Conservation (phyloP, 1,140 invertebrate genomes). For the Hesperophylax magnus region DNA sequence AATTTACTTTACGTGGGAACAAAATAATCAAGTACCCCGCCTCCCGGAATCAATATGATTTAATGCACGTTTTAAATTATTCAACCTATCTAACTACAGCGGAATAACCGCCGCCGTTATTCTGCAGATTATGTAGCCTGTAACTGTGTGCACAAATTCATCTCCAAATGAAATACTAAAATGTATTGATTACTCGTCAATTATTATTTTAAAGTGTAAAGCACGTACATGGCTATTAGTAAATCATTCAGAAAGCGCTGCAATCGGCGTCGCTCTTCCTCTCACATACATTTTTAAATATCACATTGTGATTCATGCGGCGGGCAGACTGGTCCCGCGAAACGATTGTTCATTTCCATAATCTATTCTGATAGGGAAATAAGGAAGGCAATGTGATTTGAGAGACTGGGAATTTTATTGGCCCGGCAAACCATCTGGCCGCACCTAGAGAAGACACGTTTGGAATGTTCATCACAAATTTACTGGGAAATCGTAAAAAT, state of each 20-base stretch:
- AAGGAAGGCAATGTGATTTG: conserved; percentile 42
- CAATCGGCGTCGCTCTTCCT: neutral
- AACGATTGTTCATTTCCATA: conserved; percentile 51
- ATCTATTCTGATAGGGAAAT: conserved; percentile 45
- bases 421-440: conserved; percentile 39
- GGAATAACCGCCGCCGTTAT: too few relatives aligned
- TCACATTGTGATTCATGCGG: conserved; percentile 39
- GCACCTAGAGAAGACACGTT: conserved; percentile 38
- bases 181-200: too few relatives aligned
- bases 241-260: neutral
- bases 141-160: too few relatives aligned
- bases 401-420: conserved; percentile 28
- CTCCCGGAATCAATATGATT: too few relatives aligned
- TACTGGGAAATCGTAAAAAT: conserved; percentile 52
- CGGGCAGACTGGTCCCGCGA: neutral
- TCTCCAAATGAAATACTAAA: too few relatives aligned
- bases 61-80: too few relatives aligned
- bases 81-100: too few relatives aligned
- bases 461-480: conserved; percentile 50
- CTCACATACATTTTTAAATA: conserved; percentile 32
- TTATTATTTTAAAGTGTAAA: too few relatives aligned
- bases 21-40: too few relatives aligned
- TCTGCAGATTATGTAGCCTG: too few relatives aligned
- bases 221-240: neutral
- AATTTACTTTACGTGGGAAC: too few relatives aligned